Base-by-base conservation (phyloP, 2,113 vertebrate genomes). In the Upupa epops region DNA sequence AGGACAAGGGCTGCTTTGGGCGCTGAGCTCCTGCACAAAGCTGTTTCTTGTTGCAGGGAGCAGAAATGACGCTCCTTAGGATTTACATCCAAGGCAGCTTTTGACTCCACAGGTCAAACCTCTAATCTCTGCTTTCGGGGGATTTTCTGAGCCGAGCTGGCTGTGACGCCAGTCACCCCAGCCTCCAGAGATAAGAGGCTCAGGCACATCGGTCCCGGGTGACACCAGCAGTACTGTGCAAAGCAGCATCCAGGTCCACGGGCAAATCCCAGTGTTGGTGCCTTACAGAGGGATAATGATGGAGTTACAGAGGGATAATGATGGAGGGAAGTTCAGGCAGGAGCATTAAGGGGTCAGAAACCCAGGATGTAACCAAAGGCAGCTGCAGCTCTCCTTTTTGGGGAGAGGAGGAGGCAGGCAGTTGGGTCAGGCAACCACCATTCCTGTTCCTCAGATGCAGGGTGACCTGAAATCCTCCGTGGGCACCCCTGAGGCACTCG, bases 91-190 rank as follows among this genome's bases (percentile, higher is more conserved):
- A 21, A 88, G 69, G 11, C 76, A 88, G 94, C 91, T 92, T 91
- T 91, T 89, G 66, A 82, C 59, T 90, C 31, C 2, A 5, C 52
- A 46, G 28, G 32, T 90, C 86, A 92, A 40, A 75, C 24, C 86
- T 81, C 76, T 92, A 56, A 94, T 93, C 91, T 94, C 94, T 92
- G 94, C 83, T 72, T 66, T 29, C 54, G 36, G 84, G 37, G 89
- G 91, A 92, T 84, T 81, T 87, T 83, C 70, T 49, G 65, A 40
- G 81, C 68, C 48, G 3, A 18, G 45, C 46, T 48, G 46, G 46
- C 19, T 48, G 18, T 48, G 46, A 20, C 46, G 46, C 40, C 40
- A 11, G 40, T 42, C 40, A 42, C 15, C 40, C 40, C 40, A 42
- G 61, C 74, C 68, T 54, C 40, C 32, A 0, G 54, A 40, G 83